Conservation (phyloP, 1,140 invertebrate genomes). For the Drosophila pallidifrons region DNA sequence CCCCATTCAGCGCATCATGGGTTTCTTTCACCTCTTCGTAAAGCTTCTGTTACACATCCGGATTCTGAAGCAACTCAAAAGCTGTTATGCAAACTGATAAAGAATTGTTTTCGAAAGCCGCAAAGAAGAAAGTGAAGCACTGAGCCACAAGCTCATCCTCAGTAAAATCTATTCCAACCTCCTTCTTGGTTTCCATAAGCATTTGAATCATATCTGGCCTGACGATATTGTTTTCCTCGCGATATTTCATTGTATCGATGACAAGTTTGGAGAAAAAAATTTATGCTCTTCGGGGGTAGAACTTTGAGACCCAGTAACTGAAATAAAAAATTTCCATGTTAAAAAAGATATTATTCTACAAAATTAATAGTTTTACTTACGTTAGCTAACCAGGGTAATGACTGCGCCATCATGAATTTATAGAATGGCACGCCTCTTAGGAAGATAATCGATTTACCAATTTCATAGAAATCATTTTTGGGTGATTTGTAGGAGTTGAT, state of each 20-base stretch:
- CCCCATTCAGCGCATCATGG: conserved; percentile 81
- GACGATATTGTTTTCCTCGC: conserved; percentile 80
- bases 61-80: conserved; percentile 86
- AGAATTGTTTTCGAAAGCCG: conserved; percentile 89
- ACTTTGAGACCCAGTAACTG: background rate
- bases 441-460: conserved; percentile 83
- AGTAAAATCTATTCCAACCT: conserved; percentile 80
- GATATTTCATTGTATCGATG: conserved; percentile 78
- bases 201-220: conserved; percentile 85
- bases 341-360: background rate
- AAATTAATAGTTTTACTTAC: conserved; percentile 29
- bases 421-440: conserved; percentile 66
- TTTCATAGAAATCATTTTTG: conserved; percentile 85
- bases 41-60: conserved; percentile 87
- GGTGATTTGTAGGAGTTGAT: conserved; percentile 85
- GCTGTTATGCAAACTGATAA: conserved; percentile 85
- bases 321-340: conserved; percentile 51
- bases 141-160: conserved; percentile 86
- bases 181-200: conserved; percentile 84
- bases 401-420: conserved; percentile 62
- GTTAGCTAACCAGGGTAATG: conserved; percentile 44
- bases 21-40: conserved; percentile 86
- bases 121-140: conserved; percentile 85
- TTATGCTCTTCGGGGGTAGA: conserved; percentile 11
- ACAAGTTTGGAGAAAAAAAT: conserved; percentile 79